Conservation (phyloP, 53 echinoderm and acorn worm genomes). For the Holothuria scabra region DNA sequence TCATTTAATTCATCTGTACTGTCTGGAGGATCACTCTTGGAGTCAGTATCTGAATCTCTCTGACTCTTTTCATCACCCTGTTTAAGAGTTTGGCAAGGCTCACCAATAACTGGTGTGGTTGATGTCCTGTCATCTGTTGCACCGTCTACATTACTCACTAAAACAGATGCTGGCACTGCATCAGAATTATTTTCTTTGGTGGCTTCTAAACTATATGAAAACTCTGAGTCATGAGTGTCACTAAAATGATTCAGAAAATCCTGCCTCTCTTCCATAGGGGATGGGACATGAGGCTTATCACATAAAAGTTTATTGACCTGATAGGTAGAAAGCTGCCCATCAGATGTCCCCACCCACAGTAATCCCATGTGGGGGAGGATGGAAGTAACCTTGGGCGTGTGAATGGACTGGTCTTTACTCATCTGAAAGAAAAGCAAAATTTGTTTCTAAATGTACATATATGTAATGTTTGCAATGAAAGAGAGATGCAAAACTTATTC, state of each 20-base stretch:
- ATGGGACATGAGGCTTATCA: slow-evolving; percentile 31
- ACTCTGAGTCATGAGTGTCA: not conserved
- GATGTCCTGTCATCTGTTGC: not conserved
- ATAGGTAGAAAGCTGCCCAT: slow-evolving; percentile 85
- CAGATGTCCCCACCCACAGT: slow-evolving; percentile 91
- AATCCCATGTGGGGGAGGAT: slow-evolving; percentile 79
- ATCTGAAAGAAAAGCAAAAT: slow-evolving; percentile 28
- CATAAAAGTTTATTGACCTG: slow-evolving; percentile 51
- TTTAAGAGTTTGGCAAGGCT: not conserved
- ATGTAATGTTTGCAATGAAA: not conserved
- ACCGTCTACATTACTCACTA: slow-evolving; percentile 28
- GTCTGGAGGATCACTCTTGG: slow-evolving; percentile 29
- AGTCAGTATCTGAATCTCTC: slow-evolving; percentile 23
- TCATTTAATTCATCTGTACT: slow-evolving; percentile 16
- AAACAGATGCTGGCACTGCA: slow-evolving; percentile 10
- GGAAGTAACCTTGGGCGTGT: slow-evolving; percentile 74
- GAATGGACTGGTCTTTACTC: slow-evolving; percentile 59
- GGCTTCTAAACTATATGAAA: not conserved
- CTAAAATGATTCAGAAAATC: slow-evolving; percentile 5
- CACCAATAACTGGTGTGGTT: not conserved
- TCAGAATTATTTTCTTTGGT: slow-evolving; percentile 10
- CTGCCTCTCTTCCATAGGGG: slow-evolving; percentile 35
- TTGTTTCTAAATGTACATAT: not conserved
- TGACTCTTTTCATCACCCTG: not conserved
- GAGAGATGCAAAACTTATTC: too few species aligned